These are phyloP conservation scores for Steinernema hermaphroditum DNA, from an alignment of 2,888 invertebrate genomes.

Conservation along the genomic window DNA sequence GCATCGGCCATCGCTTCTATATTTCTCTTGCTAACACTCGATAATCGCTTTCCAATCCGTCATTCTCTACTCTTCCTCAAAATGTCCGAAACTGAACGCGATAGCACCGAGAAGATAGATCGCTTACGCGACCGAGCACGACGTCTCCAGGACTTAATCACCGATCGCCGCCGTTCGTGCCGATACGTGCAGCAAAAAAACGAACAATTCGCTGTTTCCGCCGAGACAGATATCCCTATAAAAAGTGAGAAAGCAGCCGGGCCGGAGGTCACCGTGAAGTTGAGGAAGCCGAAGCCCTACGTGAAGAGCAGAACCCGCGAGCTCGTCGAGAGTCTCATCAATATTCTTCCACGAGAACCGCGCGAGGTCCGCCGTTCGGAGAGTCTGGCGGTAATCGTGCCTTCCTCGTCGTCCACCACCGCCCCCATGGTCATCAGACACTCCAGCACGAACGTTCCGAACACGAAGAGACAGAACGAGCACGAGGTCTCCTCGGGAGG, in stretches of 20 bases:
- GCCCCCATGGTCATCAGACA: constrained; percentile 34
- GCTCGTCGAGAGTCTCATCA: constrained; percentile 17
- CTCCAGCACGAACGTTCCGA: neutral
- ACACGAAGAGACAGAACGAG: neutral
- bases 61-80: neutral
- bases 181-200: constrained; percentile 4
- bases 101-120: constrained; percentile 9
- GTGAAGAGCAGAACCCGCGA: constrained; percentile 33
- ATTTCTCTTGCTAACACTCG: constrained; percentile 8
- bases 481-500: neutral
- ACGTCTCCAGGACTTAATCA: constrained; percentile 16
- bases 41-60: neutral
- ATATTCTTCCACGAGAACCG: constrained; percentile 17
- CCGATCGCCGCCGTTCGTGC: constrained; percentile 22
- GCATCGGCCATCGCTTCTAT: neutral
- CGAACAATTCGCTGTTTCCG: neutral
- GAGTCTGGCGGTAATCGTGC: constrained; percentile 33
- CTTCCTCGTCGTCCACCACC: constrained; percentile 31
- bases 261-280: neutral
- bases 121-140: constrained; percentile 4
- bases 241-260: neutral
- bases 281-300: constrained; percentile 15
- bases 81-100: constrained; percentile 21
- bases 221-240: neutral
- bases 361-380: constrained; percentile 20